Evolutionary conservation across 2,797 vertebrate species (phyloP).

Genomic region (Alcedo atthis): DNA sequence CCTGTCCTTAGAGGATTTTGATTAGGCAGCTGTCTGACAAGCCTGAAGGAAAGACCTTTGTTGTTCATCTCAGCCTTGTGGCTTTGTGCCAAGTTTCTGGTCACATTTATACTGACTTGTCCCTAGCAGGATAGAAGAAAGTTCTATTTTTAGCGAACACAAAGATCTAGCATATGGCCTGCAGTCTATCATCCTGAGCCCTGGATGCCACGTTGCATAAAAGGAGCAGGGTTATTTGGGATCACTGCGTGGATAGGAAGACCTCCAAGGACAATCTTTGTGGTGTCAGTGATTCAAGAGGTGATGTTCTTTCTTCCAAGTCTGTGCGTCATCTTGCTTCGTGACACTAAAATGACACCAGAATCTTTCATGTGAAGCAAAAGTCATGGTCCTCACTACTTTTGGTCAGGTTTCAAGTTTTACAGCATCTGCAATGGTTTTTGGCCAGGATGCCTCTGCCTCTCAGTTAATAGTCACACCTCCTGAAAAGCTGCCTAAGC

Average conservation of each 20-base stretch:
- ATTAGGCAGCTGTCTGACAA: constrained; percentile 18
- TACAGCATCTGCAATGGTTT: not conserved
- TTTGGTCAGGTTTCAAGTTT: not conserved
- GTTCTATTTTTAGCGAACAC: constrained; percentile 52
- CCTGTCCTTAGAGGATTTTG: not conserved
- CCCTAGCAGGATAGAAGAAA: constrained; percentile 1
- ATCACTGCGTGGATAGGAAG: constrained; percentile 22
- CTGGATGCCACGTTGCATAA: not conserved
- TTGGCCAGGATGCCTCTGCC: not conserved
- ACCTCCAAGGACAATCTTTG: constrained; percentile 40
- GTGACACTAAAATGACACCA: constrained; percentile 11
- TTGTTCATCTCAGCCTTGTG: constrained; percentile 33
- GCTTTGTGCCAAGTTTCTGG: constrained; percentile 52
- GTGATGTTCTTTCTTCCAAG: not conserved
- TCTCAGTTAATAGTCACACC: not conserved
- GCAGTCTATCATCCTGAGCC: constrained; percentile 44
- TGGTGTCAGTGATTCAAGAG: not conserved
- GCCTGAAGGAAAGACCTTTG: constrained; percentile 25
- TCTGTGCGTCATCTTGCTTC: not conserved
- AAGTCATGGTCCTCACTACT: not conserved
- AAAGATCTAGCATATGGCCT: constrained; percentile 34
- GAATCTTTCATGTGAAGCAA: not conserved
- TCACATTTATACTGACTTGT: constrained; percentile 44
- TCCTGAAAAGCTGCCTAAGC: not conserved
- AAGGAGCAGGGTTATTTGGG: constrained; percentile 38